Evolutionary conservation across 2,797 vertebrate genomes (phyloP).

Genomic region (Chloroceryle amazona): DNA sequence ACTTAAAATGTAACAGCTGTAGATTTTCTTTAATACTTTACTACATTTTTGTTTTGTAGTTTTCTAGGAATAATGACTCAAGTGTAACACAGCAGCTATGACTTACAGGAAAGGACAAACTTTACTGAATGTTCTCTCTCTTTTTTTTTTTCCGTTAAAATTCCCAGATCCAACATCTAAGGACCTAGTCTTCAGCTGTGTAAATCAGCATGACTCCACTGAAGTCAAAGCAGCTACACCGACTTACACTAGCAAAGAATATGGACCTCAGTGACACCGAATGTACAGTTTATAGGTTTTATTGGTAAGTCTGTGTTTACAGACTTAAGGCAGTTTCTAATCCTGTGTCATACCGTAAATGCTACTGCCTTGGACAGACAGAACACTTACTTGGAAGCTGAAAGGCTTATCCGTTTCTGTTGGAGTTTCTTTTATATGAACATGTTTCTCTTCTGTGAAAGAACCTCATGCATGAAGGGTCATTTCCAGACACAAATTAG

Average conservation of each 20-base stretch:
- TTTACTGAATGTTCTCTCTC: not conserved
- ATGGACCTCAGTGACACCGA: constrained; percentile 13
- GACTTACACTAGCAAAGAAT: not conserved
- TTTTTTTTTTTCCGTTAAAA: not conserved
- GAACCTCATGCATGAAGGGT: not conserved
- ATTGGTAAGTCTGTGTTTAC: constrained; percentile 23
- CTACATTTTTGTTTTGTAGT: not conserved
- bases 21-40: constrained; percentile 43
- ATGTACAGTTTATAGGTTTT: constrained; percentile 5
- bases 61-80: constrained; percentile 5
- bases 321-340: constrained; percentile 45
- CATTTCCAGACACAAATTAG: not conserved
- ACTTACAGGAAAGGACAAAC: not conserved
- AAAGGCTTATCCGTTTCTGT: not conserved
- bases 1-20: not conserved
- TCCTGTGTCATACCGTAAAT: constrained; percentile 42
- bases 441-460: not conserved
- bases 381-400: not conserved
- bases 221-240: not conserved
- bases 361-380: constrained; percentile 1
- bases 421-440: not conserved
- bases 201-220: constrained; percentile 13
- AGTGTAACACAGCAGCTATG: constrained; percentile 19
- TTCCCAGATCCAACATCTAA: not conserved
- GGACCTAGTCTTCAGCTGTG: not conserved